Evolutionary conservation across 2,113 vertebrate species (phyloP).

Genomic region (Elephantulus edwardii): DNA sequence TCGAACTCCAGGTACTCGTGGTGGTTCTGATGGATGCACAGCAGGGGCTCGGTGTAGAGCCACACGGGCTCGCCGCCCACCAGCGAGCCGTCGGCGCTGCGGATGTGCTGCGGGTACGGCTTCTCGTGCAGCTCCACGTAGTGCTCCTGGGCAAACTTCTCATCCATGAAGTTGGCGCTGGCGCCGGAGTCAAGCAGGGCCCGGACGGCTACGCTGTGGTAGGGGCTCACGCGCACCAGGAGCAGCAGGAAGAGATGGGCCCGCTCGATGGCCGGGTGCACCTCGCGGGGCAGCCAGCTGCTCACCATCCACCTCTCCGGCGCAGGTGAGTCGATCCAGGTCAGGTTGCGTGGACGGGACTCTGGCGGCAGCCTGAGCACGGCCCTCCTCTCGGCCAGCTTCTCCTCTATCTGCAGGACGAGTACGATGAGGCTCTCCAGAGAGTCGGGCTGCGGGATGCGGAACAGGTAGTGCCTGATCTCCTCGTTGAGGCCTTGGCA

Average conservation of each 20-base stretch:
- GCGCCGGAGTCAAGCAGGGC: constrained; percentile 60
- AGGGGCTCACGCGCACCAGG: constrained; percentile 63
- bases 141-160: constrained; percentile 70
- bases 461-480: constrained; percentile 68
- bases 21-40: constrained; percentile 72
- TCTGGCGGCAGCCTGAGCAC: constrained; percentile 47
- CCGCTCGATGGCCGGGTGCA: not conserved
- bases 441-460: constrained; percentile 28
- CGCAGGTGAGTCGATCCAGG: constrained; percentile 55
- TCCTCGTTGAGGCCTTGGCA: constrained; percentile 74
- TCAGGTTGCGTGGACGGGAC: constrained; percentile 36
- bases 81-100: not conserved
- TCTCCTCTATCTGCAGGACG: constrained; percentile 72
- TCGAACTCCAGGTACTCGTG: constrained; percentile 66
- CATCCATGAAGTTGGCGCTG: constrained; percentile 68
- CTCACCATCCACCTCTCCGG: constrained; percentile 62
- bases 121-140: constrained; percentile 64
- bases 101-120: not conserved
- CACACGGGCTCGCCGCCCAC: constrained; percentile 21
- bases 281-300: constrained; percentile 47
- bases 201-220: constrained; percentile 46
- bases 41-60: constrained; percentile 64
- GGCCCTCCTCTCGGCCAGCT: constrained; percentile 46
- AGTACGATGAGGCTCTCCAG: constrained; percentile 56
- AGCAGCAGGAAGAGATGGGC: constrained; percentile 70